Base-by-base conservation (phyloP, 2,888 invertebrate species). In the Choreutis nemorana region DNA sequence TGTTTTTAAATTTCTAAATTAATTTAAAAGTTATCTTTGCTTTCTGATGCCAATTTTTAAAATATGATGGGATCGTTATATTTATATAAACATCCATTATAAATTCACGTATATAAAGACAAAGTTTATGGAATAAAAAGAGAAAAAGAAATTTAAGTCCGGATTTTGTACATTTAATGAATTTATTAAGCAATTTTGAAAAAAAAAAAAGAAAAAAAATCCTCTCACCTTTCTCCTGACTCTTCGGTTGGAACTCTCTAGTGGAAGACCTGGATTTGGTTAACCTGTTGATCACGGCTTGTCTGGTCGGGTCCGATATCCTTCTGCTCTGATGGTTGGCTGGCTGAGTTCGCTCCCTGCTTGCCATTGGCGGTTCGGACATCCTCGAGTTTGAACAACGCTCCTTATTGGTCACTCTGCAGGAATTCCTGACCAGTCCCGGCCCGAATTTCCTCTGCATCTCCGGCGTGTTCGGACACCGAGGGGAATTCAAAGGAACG, bases 381-480 rank as follows among this genome's bases (percentile, higher is more conserved):
- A 79, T 71, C 48, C 89, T 70, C 48, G 87, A 80, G 49, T 87
- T 87, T 40, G 49, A 36, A 14, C 42, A 50, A 15, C 89, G 83
- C 79, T 73, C 71, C 40, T 71, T 72, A 43, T 55, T 70, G 15
- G 63, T 56, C 35, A 62, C 62, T 35, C 81, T 60, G 0, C 60
- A 65, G 0, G 75, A 71, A 31, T 66, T 73, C 39, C 73, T 60
- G 4, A 68, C 58, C 48, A 73, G 54, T 25, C 78, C 81, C 23
- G 81, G 80, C 3, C 75, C 78, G 33, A 83, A 82, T 45, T 84
- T 85, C 37, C 84, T 53, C 21, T 81, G 70, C 81, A 83, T 77
- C 43, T 85, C 84, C 0, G 85, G 84, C 0, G 85, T 85, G 29
- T 83, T 84, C 1, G 84, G 84, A 53, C 84, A 84, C 44, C 79